A percentile compares a stretch with the other conserved stretches of the same genome.
phyloP scores from a whole-genome alignment of 2,113 vertebrate genomes.

The Platichthys flesus region DNA sequence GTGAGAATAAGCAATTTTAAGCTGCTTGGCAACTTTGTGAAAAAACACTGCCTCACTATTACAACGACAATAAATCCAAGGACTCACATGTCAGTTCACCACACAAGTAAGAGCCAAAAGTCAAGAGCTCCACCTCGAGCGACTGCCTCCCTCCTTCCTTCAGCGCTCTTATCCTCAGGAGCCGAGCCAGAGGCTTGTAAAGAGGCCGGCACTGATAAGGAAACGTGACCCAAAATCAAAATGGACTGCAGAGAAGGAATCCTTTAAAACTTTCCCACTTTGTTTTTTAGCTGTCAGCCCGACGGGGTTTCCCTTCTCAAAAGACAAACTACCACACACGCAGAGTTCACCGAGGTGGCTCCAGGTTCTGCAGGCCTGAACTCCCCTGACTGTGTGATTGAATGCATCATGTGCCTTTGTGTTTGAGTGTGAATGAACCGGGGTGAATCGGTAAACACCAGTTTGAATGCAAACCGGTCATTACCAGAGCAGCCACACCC shows the following conservation, averaged over 20 bases:
- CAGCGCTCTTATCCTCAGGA: not conserved
- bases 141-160: not conserved
- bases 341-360: not conserved
- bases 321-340: not conserved
- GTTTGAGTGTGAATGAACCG: conserved; percentile 57
- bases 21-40: no score
- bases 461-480: conserved; percentile 66
- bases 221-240: not conserved
- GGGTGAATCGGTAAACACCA: conserved; percentile 67
- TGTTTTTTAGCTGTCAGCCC: not conserved
- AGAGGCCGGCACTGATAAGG: not conserved
- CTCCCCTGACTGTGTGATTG: conserved; percentile 39
- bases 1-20: no score
- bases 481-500: conserved; percentile 70
- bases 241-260: not conserved
- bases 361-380: not conserved
- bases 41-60: no score
- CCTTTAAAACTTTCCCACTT: not conserved
- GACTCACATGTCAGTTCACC: not conserved
- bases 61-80: not conserved
- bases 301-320: not conserved
- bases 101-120: not conserved
- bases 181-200: not conserved
- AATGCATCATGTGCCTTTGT: conserved; percentile 36
- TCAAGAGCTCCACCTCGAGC: not conserved